A percentile compares a stretch with the other conserved stretches of the same genome.
Conservation (phyloP, 1,140 invertebrate species). For the Sycophaga agraensis region DNA sequence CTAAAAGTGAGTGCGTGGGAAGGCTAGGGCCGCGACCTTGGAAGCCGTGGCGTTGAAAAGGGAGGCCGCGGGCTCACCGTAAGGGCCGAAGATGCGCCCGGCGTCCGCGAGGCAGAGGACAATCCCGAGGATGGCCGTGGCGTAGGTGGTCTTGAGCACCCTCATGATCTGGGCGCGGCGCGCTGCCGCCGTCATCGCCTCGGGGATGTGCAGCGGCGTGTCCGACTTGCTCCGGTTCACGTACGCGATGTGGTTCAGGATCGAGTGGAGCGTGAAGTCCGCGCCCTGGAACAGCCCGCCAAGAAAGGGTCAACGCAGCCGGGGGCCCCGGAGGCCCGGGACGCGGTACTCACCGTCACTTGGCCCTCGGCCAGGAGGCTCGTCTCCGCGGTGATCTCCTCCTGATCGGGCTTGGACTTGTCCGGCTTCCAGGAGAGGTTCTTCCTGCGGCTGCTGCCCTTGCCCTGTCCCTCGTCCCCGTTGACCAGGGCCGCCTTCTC, state of each 20-base stretch:
- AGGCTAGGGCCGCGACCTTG: no score
- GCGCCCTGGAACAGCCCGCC: neutral
- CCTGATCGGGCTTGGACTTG: slow-evolving; percentile 39
- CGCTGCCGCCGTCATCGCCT: slow-evolving; percentile 47
- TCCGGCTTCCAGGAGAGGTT: slow-evolving; percentile 49
- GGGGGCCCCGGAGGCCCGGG: no score
- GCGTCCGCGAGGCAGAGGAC: slow-evolving; percentile 59
- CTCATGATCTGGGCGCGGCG: slow-evolving; percentile 55
- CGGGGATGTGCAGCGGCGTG: slow-evolving; percentile 47
- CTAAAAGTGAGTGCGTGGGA: no score
- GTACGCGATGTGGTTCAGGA: slow-evolving; percentile 65
- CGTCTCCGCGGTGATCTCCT: slow-evolving; percentile 49
- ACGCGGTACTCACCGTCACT: slow-evolving; percentile 7
- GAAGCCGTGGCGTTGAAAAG: no score
- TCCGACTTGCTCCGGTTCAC: slow-evolving; percentile 60
- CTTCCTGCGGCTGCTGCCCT: slow-evolving; percentile 40
- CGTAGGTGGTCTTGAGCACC: slow-evolving; percentile 59
- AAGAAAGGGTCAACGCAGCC: no score
- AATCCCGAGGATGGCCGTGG: slow-evolving; percentile 60
- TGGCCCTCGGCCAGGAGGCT: slow-evolving; percentile 43
- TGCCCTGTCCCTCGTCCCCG: slow-evolving; percentile 32
- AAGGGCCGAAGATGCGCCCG: slow-evolving; percentile 58
- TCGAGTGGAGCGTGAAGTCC: slow-evolving; percentile 60
- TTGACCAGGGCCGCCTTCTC: slow-evolving; percentile 46
- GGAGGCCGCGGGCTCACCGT: slow-evolving; percentile 48